A percentile compares a stretch with the other conserved stretches of the same genome.
These are phyloP conservation scores for Planococcus citri DNA, from an alignment of 1,140 invertebrate species.

Conservation along the genomic window DNA sequence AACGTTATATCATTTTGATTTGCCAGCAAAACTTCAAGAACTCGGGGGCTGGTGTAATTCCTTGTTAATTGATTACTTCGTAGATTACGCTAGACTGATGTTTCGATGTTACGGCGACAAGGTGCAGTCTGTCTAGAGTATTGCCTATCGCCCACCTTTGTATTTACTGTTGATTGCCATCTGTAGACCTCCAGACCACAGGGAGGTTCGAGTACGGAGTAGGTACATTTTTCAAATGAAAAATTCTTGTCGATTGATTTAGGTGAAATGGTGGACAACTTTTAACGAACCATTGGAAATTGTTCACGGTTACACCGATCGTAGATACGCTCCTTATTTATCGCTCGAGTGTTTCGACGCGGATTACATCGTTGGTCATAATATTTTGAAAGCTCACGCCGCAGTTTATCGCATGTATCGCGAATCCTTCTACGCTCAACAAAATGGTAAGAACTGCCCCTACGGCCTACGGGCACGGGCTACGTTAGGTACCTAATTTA, in stretches of 20 bases:
- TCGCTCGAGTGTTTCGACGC: constrained; percentile 38
- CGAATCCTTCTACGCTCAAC: constrained; percentile 41
- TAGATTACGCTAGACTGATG: constrained; percentile 39
- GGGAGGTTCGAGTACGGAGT: neutral
- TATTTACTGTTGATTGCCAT: neutral
- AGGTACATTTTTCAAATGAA: too few species aligned
- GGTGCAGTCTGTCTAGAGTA: constrained; percentile 28
- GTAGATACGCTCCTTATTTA: constrained; percentile 30
- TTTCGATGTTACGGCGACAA: constrained; percentile 40
- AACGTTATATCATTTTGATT: constrained; percentile 42
- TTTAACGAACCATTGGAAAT: constrained; percentile 58
- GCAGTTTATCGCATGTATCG: constrained; percentile 51
- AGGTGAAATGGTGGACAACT: constrained; percentile 49
- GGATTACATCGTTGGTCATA: constrained; percentile 48
- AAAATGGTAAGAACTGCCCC: constrained; percentile 38
- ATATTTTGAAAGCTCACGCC: constrained; percentile 48
- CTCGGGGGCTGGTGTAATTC: constrained; percentile 47
- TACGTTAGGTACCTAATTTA: constrained; percentile 8
- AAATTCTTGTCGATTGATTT: too few species aligned
- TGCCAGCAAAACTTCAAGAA: constrained; percentile 38
- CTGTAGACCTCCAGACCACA: neutral
- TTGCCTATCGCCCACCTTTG: too few species aligned
- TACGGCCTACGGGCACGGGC: neutral
- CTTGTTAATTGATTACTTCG: constrained; percentile 41
- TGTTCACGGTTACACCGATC: constrained; percentile 46